These are phyloP conservation scores for Kryptopterus vitreolus DNA, from an alignment of 2,797 vertebrate species.

Conservation along the genomic window DNA sequence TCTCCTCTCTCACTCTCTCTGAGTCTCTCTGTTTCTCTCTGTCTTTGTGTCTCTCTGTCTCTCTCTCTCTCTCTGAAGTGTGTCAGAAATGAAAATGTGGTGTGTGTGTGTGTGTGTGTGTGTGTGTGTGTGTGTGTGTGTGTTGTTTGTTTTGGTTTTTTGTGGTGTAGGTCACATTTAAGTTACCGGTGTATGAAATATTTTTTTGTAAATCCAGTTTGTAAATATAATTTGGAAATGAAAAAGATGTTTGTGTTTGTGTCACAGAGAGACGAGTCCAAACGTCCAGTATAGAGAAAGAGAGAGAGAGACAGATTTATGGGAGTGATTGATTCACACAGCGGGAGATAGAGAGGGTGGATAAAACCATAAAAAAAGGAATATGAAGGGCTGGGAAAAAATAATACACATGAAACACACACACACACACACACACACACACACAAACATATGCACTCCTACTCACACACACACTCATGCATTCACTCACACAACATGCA, in stretches of 20 bases:
- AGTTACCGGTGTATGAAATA: too few relatives aligned
- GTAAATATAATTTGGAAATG: conserved; percentile 5
- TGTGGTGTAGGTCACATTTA: too few relatives aligned
- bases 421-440: conserved; percentile 3
- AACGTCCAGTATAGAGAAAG: conserved; percentile 9
- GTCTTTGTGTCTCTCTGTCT: too few relatives aligned
- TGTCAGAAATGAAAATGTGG: not conserved
- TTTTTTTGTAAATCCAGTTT: too few relatives aligned
- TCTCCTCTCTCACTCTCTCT: too few relatives aligned
- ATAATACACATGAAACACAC: conserved; percentile 8
- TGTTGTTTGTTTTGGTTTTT: too few relatives aligned
- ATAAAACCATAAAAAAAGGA: conserved; percentile 33
- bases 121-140: too few relatives aligned
- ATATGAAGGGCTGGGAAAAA: conserved; percentile 30
- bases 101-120: too few relatives aligned
- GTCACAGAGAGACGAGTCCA: conserved; percentile 28
- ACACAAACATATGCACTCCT: not conserved
- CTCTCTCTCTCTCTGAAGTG: too few relatives aligned
- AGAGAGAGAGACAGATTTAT: conserved; percentile 6
- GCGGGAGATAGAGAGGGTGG: conserved; percentile 27
- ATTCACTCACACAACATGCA: not conserved
- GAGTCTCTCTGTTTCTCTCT: too few relatives aligned
- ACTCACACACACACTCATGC: not conserved
- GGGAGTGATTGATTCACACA: conserved; percentile 32
- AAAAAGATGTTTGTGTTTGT: not conserved